Evolutionary conservation across 2,888 invertebrate genomes (phyloP).

Genomic region (Sipha maydis): DNA sequence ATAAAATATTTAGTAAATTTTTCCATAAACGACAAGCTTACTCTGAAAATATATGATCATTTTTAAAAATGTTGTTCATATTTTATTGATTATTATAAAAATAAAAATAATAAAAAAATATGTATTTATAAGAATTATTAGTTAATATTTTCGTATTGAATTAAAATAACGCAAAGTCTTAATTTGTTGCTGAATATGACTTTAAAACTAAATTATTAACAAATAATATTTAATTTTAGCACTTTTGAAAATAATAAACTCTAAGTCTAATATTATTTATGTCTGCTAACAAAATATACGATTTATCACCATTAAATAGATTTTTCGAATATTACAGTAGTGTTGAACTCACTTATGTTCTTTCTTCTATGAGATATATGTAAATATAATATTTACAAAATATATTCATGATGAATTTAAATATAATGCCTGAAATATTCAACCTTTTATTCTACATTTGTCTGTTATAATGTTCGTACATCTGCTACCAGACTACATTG

Average conservation of each 20-base stretch:
- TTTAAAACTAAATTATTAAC: not conserved
- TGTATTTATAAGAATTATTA: not conserved
- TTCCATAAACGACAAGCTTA: not conserved
- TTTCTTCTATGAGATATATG: not conserved
- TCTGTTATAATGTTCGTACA: not conserved
- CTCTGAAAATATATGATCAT: not conserved
- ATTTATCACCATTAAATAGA: too few species aligned
- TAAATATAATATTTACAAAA: not conserved
- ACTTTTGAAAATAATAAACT: too few species aligned
- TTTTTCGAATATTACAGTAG: not conserved
- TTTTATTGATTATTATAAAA: too few species aligned
- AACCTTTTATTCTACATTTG: conserved; percentile 3
- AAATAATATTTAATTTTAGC: too few species aligned
- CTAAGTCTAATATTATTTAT: too few species aligned
- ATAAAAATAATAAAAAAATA: too few species aligned
- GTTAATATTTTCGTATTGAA: not conserved
- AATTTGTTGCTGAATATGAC: not conserved
- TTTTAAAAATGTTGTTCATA: not conserved
- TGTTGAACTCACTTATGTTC: not conserved
- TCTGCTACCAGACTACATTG: not conserved
- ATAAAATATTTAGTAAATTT: not conserved
- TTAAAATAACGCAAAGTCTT: not conserved
- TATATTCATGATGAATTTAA: not conserved
- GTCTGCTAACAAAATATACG: too few species aligned
- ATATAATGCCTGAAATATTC: conserved; percentile 5